Evolutionary conservation across 1,140 invertebrate species (phyloP).

Genomic region (Potamilus streckersoni): DNA sequence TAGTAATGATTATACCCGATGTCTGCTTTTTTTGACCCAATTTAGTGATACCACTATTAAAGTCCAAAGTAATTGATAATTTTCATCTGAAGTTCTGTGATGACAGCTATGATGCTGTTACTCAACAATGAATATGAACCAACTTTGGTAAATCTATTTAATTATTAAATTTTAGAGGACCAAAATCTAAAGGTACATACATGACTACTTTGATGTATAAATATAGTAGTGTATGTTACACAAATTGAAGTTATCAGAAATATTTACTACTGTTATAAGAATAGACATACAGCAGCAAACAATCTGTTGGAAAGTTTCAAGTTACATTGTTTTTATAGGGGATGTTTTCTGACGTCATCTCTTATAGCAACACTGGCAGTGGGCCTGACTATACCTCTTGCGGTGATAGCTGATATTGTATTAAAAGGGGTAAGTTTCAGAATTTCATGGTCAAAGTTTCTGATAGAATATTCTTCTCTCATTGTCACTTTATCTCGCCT

Average conservation of each 20-base stretch:
- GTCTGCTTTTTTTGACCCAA: no score
- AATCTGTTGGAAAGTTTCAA: not conserved
- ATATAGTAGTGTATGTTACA: no score
- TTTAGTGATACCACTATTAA: no score
- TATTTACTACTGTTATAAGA: not conserved
- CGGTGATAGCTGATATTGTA: constrained; percentile 84
- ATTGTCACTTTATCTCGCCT: not conserved
- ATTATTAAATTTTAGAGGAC: no score
- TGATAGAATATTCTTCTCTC: not conserved
- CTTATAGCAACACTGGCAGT: constrained; percentile 85
- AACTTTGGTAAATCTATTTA: no score
- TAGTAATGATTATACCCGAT: no score
- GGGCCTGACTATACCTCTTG: constrained; percentile 86
- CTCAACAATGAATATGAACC: no score
- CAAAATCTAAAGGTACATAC: no score
- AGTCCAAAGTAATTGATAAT: no score
- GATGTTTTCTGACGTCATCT: constrained; percentile 89
- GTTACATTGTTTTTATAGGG: constrained; percentile 72
- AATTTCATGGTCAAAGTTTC: not conserved
- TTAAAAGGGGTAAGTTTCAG: constrained; percentile 73
- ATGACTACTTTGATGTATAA: no score
- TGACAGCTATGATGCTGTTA: no score
- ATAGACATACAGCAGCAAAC: not conserved
- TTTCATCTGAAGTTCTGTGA: no score
- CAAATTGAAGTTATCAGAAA: not conserved